Evolutionary conservation across 2,797 vertebrate genomes (phyloP).

Genomic region (Sebastes oblongus): DNA sequence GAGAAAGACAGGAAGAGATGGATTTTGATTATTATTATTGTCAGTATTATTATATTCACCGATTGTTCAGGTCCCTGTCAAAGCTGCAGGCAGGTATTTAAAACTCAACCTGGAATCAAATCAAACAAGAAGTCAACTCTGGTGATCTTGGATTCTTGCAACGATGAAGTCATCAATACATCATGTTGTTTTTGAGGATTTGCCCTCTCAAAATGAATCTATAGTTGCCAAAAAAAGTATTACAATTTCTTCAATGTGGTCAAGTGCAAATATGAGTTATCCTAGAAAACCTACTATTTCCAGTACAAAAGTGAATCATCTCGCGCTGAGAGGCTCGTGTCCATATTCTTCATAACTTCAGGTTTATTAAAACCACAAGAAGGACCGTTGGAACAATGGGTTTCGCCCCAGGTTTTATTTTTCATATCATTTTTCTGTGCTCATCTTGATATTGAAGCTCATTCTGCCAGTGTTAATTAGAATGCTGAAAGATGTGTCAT

Average conservation of each 20-base stretch:
- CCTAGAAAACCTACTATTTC: background rate
- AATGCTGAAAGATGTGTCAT: background rate
- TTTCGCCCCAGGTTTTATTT: background rate
- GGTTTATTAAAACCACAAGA: background rate
- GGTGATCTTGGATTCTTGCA: background rate
- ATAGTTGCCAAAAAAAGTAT: background rate
- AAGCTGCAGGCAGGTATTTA: background rate
- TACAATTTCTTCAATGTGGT: background rate
- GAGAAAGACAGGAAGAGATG: background rate
- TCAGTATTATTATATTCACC: background rate
- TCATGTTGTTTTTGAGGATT: background rate
- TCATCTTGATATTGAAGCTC: conserved; percentile 1
- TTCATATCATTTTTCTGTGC: background rate
- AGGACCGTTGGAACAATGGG: no score
- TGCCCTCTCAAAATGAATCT: background rate
- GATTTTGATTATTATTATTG: conserved; percentile 1
- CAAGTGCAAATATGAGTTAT: background rate
- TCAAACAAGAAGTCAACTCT: background rate
- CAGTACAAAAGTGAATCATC: background rate
- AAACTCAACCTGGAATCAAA: background rate
- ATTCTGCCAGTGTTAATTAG: background rate
- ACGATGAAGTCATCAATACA: background rate
- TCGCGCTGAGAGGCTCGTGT: background rate
- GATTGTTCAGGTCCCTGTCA: background rate
- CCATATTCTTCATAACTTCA: background rate